Evolutionary conservation across 2,888 invertebrate genomes (phyloP).

Genomic region (Nomada fabriciana): DNA sequence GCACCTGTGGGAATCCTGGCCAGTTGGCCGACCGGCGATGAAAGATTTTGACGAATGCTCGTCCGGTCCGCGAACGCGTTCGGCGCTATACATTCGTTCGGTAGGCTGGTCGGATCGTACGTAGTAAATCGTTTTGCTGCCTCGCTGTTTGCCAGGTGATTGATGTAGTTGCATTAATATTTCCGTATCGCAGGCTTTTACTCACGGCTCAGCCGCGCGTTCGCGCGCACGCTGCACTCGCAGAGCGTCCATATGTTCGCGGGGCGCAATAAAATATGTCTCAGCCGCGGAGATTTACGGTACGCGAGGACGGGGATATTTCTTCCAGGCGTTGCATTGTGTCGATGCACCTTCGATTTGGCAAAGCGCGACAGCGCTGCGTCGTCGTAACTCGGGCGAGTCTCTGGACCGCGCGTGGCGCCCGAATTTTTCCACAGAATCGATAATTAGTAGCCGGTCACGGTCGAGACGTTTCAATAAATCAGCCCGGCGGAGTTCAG

Average conservation of each 20-base stretch:
- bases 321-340: conserved; percentile 39
- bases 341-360: conserved; percentile 46
- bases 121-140: conserved; percentile 68
- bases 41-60: conserved; percentile 63
- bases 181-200: conserved; percentile 60
- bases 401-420: background rate
- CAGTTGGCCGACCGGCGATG: conserved; percentile 33
- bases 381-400: background rate
- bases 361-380: conserved; percentile 28
- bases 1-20: conserved; percentile 31
- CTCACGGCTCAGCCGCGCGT: conserved; percentile 30
- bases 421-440: conserved; percentile 53
- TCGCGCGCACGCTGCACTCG: conserved; percentile 19
- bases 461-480: conserved; percentile 66
- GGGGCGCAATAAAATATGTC: conserved; percentile 70
- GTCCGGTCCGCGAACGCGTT: conserved; percentile 28
- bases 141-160: conserved; percentile 70
- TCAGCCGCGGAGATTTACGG: conserved; percentile 68
- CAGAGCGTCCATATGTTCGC: conserved; percentile 62
- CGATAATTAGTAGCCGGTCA: conserved; percentile 67
- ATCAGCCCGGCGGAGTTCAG: conserved; percentile 58
- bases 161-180: conserved; percentile 75
- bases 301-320: conserved; percentile 34
- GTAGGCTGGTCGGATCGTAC: conserved; percentile 58
- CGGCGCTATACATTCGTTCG: conserved; percentile 55